A percentile compares a stretch with the other conserved stretches of the same genome.
These are phyloP conservation scores for Epinotia brunnichana DNA, from an alignment of 2,888 invertebrate genomes.

Conservation along the genomic window DNA sequence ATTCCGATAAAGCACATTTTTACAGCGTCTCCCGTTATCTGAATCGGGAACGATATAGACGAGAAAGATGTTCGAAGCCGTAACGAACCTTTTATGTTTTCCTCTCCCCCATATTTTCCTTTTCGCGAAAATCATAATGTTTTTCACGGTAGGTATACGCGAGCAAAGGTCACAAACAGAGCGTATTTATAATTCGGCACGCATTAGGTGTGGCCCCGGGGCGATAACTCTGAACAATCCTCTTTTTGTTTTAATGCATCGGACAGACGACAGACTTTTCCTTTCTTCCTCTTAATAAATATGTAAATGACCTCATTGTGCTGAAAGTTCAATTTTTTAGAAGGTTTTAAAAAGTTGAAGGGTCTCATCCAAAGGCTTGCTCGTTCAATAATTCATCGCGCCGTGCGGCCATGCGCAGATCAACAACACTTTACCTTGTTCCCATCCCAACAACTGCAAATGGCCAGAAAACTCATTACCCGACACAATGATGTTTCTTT, in stretches of 20 bases:
- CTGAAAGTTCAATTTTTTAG: constrained; percentile 32
- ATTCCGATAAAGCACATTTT: constrained; percentile 43
- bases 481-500: not conserved
- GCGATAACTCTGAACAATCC: not conserved
- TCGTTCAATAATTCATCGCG: constrained; percentile 40
- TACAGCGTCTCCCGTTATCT: constrained; percentile 38
- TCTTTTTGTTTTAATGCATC: constrained; percentile 32
- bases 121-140: constrained; percentile 31
- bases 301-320: constrained; percentile 40
- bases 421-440: constrained; percentile 6
- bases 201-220: constrained; percentile 2
- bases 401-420: not conserved
- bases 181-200: constrained; percentile 17
- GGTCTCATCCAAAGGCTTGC: constrained; percentile 31
- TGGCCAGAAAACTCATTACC: not conserved
- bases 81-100: constrained; percentile 42
- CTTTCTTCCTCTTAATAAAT: constrained; percentile 40
- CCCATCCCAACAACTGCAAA: not conserved
- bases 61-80: constrained; percentile 38
- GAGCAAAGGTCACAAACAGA: constrained; percentile 10
- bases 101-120: constrained; percentile 27
- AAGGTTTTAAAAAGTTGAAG: constrained; percentile 34
- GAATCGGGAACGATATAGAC: constrained; percentile 27
- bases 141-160: not conserved
- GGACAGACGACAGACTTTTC: constrained; percentile 26